Conservation (phyloP, 92 coral and sea anemone genomes). For the Paragorgia papillata region DNA sequence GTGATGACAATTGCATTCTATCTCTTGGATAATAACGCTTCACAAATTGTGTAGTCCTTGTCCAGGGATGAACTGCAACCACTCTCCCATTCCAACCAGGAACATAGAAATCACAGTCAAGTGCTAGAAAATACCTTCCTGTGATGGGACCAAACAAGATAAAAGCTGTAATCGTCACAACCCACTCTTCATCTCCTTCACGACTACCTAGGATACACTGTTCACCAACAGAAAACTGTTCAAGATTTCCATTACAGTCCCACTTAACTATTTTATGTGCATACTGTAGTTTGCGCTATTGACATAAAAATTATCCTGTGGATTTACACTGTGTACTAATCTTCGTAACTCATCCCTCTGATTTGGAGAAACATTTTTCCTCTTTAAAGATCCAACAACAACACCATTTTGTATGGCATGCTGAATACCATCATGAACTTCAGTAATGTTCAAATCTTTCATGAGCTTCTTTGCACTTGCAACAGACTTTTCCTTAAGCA, state of each 20-base stretch:
- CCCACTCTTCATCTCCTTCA: no score
- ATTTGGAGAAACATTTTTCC: background rate
- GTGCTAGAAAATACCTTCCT: background rate
- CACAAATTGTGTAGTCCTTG: no score
- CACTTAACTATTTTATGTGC: conserved; percentile 8
- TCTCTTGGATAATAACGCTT: background rate
- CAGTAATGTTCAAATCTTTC: background rate
- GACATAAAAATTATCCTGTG: background rate
- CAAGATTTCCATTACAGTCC: conserved; percentile 2
- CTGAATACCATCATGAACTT: background rate
- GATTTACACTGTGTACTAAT: background rate
- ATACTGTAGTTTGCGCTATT: background rate
- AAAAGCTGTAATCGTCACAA: conserved; percentile 5
- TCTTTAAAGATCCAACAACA: conserved; percentile 5
- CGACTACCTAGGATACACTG: no score
- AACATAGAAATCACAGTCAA: background rate
- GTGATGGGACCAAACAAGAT: conserved; percentile 10
- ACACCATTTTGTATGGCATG: background rate
- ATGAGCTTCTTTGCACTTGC: background rate
- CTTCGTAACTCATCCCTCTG: conserved; percentile 8
- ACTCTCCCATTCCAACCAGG: conserved; percentile 25
- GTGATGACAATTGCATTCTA: background rate
- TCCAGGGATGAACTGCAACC: conserved; percentile 17
- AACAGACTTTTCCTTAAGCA: conserved; percentile 4
- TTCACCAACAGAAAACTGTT: conserved; percentile 16